A percentile compares a stretch with the other conserved stretches of the same genome.
These are phyloP conservation scores for Vombatus ursinus DNA, from an alignment of 2,113 vertebrate species.

Conservation along the genomic window DNA sequence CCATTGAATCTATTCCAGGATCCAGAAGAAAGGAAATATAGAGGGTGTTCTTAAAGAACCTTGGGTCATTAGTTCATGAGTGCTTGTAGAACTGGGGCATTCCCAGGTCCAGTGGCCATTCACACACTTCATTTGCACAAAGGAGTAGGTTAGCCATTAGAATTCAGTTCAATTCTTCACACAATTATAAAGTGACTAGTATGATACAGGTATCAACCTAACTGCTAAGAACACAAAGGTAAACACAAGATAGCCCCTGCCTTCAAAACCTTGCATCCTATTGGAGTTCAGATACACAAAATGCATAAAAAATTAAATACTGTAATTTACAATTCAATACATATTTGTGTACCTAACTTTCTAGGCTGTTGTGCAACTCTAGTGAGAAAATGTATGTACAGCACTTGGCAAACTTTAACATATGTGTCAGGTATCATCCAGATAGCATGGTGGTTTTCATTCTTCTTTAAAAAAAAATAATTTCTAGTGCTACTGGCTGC, in stretches of 20 bases:
- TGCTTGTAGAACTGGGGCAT: neutral
- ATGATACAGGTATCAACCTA: neutral
- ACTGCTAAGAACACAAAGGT: neutral
- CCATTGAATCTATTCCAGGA: neutral
- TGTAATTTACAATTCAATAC: neutral
- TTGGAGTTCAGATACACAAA: neutral
- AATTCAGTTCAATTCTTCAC: neutral
- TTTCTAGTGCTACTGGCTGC: neutral
- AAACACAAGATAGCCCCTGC: neutral
- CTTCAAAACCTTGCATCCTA: neutral
- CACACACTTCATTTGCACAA: neutral
- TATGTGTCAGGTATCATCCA: neutral
- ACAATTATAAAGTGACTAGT: neutral
- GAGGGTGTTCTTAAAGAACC: neutral
- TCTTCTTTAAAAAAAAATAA: neutral
- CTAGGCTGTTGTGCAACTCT: neutral
- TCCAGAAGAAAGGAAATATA: neutral
- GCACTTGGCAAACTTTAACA: neutral
- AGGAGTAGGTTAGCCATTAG: neutral
- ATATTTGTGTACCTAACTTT: neutral
- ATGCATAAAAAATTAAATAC: neutral
- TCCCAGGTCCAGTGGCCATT: neutral
- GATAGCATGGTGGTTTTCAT: neutral
- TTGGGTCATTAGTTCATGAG: neutral
- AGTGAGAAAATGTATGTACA: neutral